Evolutionary conservation across 2,113 vertebrate genomes (phyloP).

Genomic region (Tauraco erythrolophus): DNA sequence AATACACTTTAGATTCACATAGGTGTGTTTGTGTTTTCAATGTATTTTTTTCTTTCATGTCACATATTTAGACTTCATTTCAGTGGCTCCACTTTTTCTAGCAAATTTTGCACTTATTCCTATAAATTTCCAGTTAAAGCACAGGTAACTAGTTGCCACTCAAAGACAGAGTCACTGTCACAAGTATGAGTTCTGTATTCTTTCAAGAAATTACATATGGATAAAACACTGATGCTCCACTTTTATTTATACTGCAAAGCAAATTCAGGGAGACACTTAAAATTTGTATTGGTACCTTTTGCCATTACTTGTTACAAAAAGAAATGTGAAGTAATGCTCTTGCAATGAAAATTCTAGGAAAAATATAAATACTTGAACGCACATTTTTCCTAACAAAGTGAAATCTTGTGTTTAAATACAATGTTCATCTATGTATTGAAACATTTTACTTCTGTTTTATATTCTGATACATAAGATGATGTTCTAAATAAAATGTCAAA

Average conservation of each 20-base stretch:
- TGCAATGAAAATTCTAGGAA: not conserved
- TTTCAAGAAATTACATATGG: not conserved
- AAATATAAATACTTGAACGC: not conserved
- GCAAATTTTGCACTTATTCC: not conserved
- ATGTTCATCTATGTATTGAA: not conserved
- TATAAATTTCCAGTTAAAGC: not conserved
- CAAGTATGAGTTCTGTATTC: not conserved
- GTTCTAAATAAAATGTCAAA: not conserved
- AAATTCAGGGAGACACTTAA: not conserved
- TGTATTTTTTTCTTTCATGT: fast-evolving
- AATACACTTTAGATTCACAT: not conserved
- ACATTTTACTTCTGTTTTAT: not conserved
- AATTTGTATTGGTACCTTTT: not conserved
- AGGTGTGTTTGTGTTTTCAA: not conserved
- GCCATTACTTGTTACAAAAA: not conserved
- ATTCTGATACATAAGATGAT: not conserved
- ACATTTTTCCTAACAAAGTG: not conserved
- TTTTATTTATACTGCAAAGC: not conserved
- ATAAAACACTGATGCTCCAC: not conserved
- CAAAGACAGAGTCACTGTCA: not conserved
- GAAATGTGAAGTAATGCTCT: not conserved
- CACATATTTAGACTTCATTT: not conserved
- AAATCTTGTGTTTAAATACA: not conserved
- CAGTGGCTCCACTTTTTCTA: not conserved
- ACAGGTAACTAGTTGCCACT: not conserved